Conservation (phyloP, 2,888 invertebrate species). For the Clanis bilineata region DNA sequence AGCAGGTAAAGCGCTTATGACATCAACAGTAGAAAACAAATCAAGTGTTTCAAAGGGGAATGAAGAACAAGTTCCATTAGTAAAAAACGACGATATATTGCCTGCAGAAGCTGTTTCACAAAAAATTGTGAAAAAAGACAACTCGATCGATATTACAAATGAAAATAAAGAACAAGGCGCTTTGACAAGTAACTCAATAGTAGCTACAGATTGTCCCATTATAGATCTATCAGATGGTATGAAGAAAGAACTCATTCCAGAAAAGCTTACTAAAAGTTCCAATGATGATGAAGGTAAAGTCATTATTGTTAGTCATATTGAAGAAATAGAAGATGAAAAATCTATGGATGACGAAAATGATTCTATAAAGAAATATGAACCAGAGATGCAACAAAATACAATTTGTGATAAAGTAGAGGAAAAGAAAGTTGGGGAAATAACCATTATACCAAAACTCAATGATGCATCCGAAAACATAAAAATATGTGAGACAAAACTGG, state of each 20-base stretch:
- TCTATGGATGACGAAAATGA: background rate
- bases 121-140: background rate
- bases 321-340: background rate
- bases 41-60: background rate
- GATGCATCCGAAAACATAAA: background rate
- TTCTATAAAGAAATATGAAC: background rate
- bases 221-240: background rate
- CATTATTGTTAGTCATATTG: conserved; percentile 16
- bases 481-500: background rate
- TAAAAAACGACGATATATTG: conserved; percentile 23
- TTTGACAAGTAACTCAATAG: background rate
- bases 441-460: background rate
- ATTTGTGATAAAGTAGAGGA: background rate
- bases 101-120: conserved; percentile 17
- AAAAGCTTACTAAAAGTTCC: background rate
- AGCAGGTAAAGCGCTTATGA: background rate
- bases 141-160: background rate
- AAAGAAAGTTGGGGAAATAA: background rate
- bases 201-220: background rate
- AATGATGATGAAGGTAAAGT: conserved; percentile 25
- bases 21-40: background rate
- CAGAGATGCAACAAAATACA: background rate
- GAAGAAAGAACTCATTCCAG: background rate
- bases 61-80: conserved; percentile 20
- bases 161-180: background rate